Conservation (phyloP, 2,888 invertebrate genomes). For the Tuta absoluta region DNA sequence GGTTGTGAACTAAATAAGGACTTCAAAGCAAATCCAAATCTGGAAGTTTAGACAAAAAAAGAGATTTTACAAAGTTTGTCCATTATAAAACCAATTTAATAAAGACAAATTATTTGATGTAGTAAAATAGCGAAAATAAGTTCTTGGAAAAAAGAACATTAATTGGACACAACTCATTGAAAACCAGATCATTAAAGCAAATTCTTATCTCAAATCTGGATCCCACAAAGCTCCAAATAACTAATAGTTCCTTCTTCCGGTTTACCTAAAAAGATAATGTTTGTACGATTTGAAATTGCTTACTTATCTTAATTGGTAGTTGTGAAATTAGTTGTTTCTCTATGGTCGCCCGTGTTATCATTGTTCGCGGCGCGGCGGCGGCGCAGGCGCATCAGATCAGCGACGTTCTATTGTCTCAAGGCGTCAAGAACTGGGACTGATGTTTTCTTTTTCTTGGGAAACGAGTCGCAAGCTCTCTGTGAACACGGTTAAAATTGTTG, state of each 20-base stretch:
- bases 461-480: conserved; percentile 50
- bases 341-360: conserved; percentile 14
- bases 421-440: conserved; percentile 56
- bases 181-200: background rate
- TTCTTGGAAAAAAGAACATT: no score
- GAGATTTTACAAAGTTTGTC: background rate
- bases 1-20: no score
- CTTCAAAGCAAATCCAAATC: no score
- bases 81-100: background rate
- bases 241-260: background rate
- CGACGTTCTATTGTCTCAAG: conserved; percentile 56
- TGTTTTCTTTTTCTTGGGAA: conserved; percentile 71
- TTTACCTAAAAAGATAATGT: conserved; percentile 23
- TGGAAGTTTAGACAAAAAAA: no score
- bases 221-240: background rate
- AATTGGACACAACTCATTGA: background rate
- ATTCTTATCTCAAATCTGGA: background rate
- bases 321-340: conserved; percentile 27
- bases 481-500: conserved; percentile 35
- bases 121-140: no score
- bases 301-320: conserved; percentile 40
- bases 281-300: conserved; percentile 25
- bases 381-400: conserved; percentile 36
- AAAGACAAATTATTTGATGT: no score
- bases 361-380: conserved; percentile 16